phyloP scores from a whole-genome alignment of 2,888 invertebrate genomes.

The Aromia moschata region DNA sequence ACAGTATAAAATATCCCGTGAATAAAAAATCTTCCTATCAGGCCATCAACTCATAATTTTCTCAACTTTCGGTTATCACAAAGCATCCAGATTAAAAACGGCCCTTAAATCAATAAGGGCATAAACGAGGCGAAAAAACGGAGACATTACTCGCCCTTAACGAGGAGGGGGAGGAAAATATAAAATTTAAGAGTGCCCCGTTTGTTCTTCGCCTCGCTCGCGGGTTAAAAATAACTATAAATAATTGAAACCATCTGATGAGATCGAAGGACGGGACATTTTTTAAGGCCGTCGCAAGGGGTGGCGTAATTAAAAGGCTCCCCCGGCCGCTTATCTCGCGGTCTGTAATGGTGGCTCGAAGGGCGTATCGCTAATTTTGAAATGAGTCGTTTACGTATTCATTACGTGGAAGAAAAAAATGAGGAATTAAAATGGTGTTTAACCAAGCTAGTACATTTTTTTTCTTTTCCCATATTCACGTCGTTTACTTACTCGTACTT shows the following conservation, averaged over 20 bases:
- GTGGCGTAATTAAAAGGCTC: conserved; percentile 51
- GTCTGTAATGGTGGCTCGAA: neutral
- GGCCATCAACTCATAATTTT: conserved; percentile 19
- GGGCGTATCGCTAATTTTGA: neutral
- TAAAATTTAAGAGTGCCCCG: conserved; percentile 54
- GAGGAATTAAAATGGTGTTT: no score
- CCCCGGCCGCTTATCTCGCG: conserved; percentile 43
- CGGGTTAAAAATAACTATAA: conserved; percentile 60
- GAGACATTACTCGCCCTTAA: conserved; percentile 13
- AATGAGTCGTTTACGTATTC: neutral
- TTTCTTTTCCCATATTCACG: no score
- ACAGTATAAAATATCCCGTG: no score
- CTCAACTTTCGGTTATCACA: conserved; percentile 19
- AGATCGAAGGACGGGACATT: conserved; percentile 54
- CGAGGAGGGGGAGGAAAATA: no score
- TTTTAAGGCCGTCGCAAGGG: conserved; percentile 43
- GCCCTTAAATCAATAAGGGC: conserved; percentile 26
- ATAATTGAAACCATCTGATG: conserved; percentile 60
- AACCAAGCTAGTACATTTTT: no score
- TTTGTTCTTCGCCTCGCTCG: conserved; percentile 57
- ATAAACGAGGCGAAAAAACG: conserved; percentile 27
- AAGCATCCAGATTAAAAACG: conserved; percentile 15
- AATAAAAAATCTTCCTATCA: neutral
- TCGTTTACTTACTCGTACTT: no score
- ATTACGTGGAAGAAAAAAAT: no score